Evolutionary conservation across 2,113 vertebrate species (phyloP), one percentile per base, ranked within the genome.

Genomic region (Agapornis roseicollis): DNA sequence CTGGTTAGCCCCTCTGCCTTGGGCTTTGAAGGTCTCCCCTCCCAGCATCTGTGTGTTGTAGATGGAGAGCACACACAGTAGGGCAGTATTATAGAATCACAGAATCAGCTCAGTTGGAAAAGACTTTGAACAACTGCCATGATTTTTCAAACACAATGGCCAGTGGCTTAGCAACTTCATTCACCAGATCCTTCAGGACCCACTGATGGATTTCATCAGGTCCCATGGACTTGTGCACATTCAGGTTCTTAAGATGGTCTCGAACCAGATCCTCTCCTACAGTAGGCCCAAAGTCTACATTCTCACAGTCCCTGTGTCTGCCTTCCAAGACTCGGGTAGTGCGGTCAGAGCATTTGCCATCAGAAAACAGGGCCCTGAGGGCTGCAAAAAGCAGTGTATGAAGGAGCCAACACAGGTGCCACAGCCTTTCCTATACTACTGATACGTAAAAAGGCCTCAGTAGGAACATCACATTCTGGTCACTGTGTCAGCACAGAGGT

Each of bases 311-410:
- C n/a, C n/a, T n/a, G n/a, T n/a, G n/a, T n/a, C n/a, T n/a, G n/a
- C n/a, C n/a, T n/a, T n/a, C n/a, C n/a, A n/a, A n/a, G n/a, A n/a
- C n/a, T n/a, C n/a, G n/a, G n/a, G n/a, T n/a, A n/a, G n/a, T n/a
- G n/a, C n/a, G n/a, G n/a, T n/a, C n/a, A n/a, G n/a, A n/a, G n/a
- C n/a, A n/a, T n/a, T n/a, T n/a, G n/a, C n/a, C n/a, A n/a, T n/a
- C n/a, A 77, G 55, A 90, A 93, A 85, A 78, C 5, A 47, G 41
- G 25, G 22, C 18, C 41, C 53, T 70, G 49, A 80, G 9, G 70
- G 6, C 15, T 56, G 24, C 49, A 37, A 56, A 55, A 2, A 76
- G 13, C 16, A 65, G 41, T 0, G 0, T 33, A 70, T 25, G 19
- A 53, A 69, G 20, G 6, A 83, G 13, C 23, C 63, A 80, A 31